Evolutionary conservation across 23 tunicate species (phyloP), one percentile per base, ranked within the genome.

Genomic region (Clavelina lepadiformis): DNA sequence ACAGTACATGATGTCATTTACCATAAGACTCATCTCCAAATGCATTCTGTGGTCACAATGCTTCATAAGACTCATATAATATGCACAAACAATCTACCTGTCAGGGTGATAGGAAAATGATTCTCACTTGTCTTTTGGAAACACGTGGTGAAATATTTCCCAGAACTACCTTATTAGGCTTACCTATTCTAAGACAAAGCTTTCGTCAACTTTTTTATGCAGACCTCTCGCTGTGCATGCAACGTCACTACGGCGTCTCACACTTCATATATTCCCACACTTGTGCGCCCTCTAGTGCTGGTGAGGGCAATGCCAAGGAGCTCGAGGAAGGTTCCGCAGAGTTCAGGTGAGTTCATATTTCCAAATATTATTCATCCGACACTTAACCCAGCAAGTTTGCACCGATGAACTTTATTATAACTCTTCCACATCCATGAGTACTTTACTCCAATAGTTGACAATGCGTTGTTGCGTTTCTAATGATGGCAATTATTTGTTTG

Each of bases 271-370:
- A 66, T 22, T 5, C 18, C 18, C 7, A 36, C 56, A 5, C n/a
- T 11, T 66, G 72, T 46, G 51, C 50, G 4, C 33, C 33, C 4
- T 24, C 57, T 3, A 3, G 29, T 28, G 56, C 19, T 28, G 15
- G 20, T 5, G 28, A 13, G 11, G 3, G 5, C 3, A 37, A 36
- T 5, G 28, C 7, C 15, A 23, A 28, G 47, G 57, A 63, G 20
- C 51, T 28, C 3, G 72, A 66, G 47, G 72, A 66, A 46, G 72
- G 72, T 3, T 66, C 72, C 3, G 72, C 72, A 5, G 34, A 4
- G 26, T 66, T 31, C 57, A 46, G 36, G 65, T 59, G 15, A 11
- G 49, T 41, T 41, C n/a, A n/a, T n/a, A n/a, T n/a, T n/a, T n/a
- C n/a, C n/a, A n/a, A n/a, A n/a, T n/a, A n/a, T n/a, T n/a, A n/a